These are phyloP conservation scores for Dolomedes plantarius DNA, from an alignment of 2,888 invertebrate genomes.

Conservation along the genomic window DNA sequence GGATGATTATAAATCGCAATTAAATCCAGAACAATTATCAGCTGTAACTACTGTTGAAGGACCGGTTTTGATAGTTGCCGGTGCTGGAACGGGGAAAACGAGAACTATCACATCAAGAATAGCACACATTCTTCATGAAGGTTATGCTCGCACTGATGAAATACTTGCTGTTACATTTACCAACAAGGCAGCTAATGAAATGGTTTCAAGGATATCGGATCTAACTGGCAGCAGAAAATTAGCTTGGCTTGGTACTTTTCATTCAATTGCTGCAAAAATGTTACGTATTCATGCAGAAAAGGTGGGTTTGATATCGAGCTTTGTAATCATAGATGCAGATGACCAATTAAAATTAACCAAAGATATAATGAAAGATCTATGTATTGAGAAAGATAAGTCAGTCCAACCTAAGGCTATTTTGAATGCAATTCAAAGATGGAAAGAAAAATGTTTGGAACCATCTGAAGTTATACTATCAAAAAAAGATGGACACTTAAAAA, in stretches of 20 bases:
- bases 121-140: constrained; percentile 30
- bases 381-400: too few relatives aligned
- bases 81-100: constrained; percentile 60
- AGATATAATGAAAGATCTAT: too few relatives aligned
- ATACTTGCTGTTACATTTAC: constrained; percentile 27
- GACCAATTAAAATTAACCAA: too few relatives aligned
- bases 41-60: background rate
- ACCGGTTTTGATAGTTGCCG: constrained; percentile 17
- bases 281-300: background rate
- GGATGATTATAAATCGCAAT: too few relatives aligned
- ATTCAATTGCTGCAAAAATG: background rate
- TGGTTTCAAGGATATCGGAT: background rate
- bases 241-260: background rate
- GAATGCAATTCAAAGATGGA: too few relatives aligned
- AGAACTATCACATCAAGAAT: constrained; percentile 47
- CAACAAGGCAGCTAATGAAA: constrained; percentile 42
- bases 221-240: background rate
- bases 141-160: background rate
- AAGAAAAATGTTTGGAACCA: too few relatives aligned
- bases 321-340: too few relatives aligned
- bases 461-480: too few relatives aligned
- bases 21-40: too few relatives aligned
- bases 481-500: too few relatives aligned
- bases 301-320: background rate
- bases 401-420: too few relatives aligned